Base-by-base conservation (phyloP, 2,888 invertebrate genomes). In the Rhynchonema sp. region DNA sequence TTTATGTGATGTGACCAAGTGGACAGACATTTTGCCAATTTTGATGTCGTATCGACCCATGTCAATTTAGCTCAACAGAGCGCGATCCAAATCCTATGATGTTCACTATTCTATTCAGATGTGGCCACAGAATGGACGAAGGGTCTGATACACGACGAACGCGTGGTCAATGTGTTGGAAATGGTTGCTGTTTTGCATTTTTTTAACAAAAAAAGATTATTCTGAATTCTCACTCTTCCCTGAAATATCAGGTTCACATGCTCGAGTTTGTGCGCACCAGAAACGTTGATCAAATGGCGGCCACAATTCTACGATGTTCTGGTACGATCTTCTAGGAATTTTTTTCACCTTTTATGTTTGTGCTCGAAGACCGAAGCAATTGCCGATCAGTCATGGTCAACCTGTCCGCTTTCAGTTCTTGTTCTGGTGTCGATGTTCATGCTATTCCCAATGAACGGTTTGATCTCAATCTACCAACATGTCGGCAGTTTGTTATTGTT, bases 401-500 rank as follows among this genome's bases (percentile, higher is more conserved):
- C n/a, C n/a, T n/a, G 9, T 66, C 64, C 46, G 61, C 60, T 67
- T 71, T 59, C 74, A 79, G 79, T 76, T 25, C 68, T 79, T 30
- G 64, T 77, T 58, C 69, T 78, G 63, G 77, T 76, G 25, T 64
- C 75, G 17, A 68, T 77, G 49, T 68, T 79, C 59, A 70, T 78
- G 30, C 68, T 78, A 1, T 69, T 79, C 28, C 78, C 79, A 1
- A 65, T 79, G 30, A 70, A 71, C 59, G 73, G 74, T 61, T 71
- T 80, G 38, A 73, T 77, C 30, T 71, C 71, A 23, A 69, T 79
- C 56, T 80, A 80, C 70, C 74, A 77, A 69, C 78, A 79, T 68
- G 68, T 75, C 30, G 67, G 78, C 49, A 74, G 75, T 63, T 70
- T 73, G 13, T 68, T 73, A 30, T 68, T 79, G 1, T 69, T 79